Evolutionary conservation across 2,113 vertebrate genomes (phyloP).

Genomic region (Romanogobio albipinnatus): DNA sequence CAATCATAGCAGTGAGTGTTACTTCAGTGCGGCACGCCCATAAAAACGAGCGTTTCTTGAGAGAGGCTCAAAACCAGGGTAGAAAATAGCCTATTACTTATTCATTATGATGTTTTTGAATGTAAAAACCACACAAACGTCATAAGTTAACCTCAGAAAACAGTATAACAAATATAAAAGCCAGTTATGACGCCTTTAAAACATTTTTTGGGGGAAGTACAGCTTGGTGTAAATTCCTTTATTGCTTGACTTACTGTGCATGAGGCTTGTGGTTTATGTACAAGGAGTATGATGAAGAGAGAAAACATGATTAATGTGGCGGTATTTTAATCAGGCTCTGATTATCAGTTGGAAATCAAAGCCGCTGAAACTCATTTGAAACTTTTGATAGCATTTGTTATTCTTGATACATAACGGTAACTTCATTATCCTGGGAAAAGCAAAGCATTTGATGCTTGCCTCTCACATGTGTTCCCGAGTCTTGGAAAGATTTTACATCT

Average conservation of each 20-base stretch:
- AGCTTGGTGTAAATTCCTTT: not conserved
- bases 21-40: no score
- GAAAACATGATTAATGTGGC: not conserved
- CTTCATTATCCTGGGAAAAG: not conserved
- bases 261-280: not conserved
- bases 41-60: no score
- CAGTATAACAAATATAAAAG: no score
- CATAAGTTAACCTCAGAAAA: no score
- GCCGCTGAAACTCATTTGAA: not conserved
- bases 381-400: not conserved
- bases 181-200: no score
- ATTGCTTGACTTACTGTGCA: not conserved
- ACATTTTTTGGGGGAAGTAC: not conserved
- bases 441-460: not conserved
- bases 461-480: not conserved
- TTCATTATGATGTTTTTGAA: no score
- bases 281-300: not conserved
- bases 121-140: no score
- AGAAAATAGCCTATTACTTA: no score
- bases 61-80: no score
- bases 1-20: no score
- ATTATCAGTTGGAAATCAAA: constrained; percentile 7
- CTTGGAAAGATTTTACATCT: not conserved
- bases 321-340: not conserved
- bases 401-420: not conserved